Evolutionary conservation across 2,113 vertebrate species (phyloP), one percentile per base, ranked within the genome.

Genomic region (Dromiciops gliroides): DNA sequence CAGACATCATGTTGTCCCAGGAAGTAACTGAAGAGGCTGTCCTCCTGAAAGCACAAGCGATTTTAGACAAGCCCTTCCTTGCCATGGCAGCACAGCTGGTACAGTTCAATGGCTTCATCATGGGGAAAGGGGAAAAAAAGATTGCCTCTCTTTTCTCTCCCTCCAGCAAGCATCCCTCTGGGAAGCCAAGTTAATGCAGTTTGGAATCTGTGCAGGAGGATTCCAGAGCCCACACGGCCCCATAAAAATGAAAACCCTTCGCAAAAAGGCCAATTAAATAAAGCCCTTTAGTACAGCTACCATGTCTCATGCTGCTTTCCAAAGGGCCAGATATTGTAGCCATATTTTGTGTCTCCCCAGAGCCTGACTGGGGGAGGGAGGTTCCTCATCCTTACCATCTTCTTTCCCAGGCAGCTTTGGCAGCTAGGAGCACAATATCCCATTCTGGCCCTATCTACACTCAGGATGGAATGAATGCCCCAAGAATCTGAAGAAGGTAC

Each of bases 71-170:
- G 67, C 67, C 67, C 67, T 83, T 83, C n/a, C 67, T 44, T 23
- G 67, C 67, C n/a, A 8, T 83, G 67, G n/a, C 67, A 83, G 23
- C 8, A 83, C 7, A 8, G n/a, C 67, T 83, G 19, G 60, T 83
- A 44, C n/a, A 83, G n/a, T 19, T 83, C 67, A 83, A 19, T 83
- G n/a, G 8, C n/a, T 83, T 83, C n/a, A 83, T 83, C 98, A 99
- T 44, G 7, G 67, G n/a, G 19, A 8, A 83, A 23, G 67, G n/a
- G 19, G 8, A 44, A 44, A 83, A 75, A 83, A 83, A 83, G n/a
- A 44, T 44, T 83, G 44, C 67, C 67, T 83, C 67, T 83, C n/a
- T 44, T n/a, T 83, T 44, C n/a, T 83, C n/a, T 44, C 67, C 67
- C n/a, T 83, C 67, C 16, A 83, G 67, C 67, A 83, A 83, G 67